Conservation (phyloP, 1,140 invertebrate genomes). For the Carposina sasakii region DNA sequence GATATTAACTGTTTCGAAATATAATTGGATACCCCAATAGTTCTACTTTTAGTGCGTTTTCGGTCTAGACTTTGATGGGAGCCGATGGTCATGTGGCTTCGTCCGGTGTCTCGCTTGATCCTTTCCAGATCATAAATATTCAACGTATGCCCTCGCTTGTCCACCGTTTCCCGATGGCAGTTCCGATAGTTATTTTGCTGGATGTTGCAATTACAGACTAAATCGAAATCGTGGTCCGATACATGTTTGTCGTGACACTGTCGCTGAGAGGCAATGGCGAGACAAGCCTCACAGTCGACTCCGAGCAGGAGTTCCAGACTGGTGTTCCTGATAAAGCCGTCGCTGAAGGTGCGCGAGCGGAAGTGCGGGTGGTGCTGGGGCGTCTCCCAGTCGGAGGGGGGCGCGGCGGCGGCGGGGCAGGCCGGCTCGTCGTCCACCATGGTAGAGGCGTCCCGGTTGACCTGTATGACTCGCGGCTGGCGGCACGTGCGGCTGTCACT, state of each 20-base stretch:
- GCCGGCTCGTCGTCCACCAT: conserved; percentile 62
- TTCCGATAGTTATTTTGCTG: conserved; percentile 60
- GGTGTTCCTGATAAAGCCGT: conserved; percentile 67
- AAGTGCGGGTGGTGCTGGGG: conserved; percentile 44
- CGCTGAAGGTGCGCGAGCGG: conserved; percentile 65
- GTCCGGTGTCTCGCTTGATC: conserved; percentile 51
- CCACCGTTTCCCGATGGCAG: conserved; percentile 41
- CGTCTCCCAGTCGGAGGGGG: conserved; percentile 39
- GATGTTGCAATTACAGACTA: conserved; percentile 66
- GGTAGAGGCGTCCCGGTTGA: conserved; percentile 67
- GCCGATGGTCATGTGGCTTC: conserved; percentile 42
- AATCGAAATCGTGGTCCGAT: conserved; percentile 56
- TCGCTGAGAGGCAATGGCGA: conserved; percentile 50
- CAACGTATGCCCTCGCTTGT: conserved; percentile 53
- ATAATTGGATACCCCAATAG: conserved; percentile 62
- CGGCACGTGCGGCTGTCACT: conserved; percentile 55
- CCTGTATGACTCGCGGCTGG: conserved; percentile 65
- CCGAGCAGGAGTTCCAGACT: conserved; percentile 67
- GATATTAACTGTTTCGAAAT: conserved; percentile 67
- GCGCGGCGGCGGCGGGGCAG: conserved; percentile 17
- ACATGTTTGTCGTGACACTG: conserved; percentile 53
- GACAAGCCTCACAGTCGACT: conserved; percentile 66
- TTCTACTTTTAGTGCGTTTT: conserved; percentile 65
- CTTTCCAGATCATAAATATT: conserved; percentile 62
- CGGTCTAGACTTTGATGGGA: conserved; percentile 68